Evolutionary conservation across 2,113 vertebrate genomes (phyloP), one percentile per base, ranked within the genome.

Genomic region (Leptobrachium ailaonicum): DNA sequence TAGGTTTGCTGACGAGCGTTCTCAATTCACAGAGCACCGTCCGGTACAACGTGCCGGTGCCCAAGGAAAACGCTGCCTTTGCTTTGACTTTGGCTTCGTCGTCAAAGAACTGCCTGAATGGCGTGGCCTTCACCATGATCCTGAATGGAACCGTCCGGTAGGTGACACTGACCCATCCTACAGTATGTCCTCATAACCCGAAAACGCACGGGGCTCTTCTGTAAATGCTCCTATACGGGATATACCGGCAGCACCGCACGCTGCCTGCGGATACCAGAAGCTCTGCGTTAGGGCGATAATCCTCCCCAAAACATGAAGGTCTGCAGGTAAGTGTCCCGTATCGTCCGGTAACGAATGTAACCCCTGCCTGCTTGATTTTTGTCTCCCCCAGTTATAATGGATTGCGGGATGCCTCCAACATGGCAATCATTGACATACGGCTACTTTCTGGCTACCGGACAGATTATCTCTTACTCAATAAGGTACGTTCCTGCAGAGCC

Each of bases 361-460:
- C 20, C 20, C 20, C 20, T 32, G 20, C 20, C 20, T 32, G 20
- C 20, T 32, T 32, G 20, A 32, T 32, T 62, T 20, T 62, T 62
- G 3, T 20, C 11, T 62, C 58, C 58, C 20, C 76, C 84, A 89
- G 91, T 40, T 91, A 91, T 70, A 70, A 67, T 0, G 89, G 90
- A n/a, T 83, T 67, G 1, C 82, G 62, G 12, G 83, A 68, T 32
- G 82, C 60, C 58, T 89, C 90, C 69, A 87, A 87, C 78, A 90
- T 90, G 87, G 44, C 84, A 20, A 80, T 92, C 58, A 79, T 90
- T 44, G 85, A 90, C 10, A 84, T 87, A 77, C 90, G 87, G 84
- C 85, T 89, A 86, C 82, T 90, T 10, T 90, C 89, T 45, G 91
- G 88, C 14, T 90, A 86, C 74, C 74, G 71, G 44, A 81, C 87